These are phyloP conservation scores for Drosophila pegasa DNA, from an alignment of 2,888 invertebrate species.

Conservation along the genomic window DNA sequence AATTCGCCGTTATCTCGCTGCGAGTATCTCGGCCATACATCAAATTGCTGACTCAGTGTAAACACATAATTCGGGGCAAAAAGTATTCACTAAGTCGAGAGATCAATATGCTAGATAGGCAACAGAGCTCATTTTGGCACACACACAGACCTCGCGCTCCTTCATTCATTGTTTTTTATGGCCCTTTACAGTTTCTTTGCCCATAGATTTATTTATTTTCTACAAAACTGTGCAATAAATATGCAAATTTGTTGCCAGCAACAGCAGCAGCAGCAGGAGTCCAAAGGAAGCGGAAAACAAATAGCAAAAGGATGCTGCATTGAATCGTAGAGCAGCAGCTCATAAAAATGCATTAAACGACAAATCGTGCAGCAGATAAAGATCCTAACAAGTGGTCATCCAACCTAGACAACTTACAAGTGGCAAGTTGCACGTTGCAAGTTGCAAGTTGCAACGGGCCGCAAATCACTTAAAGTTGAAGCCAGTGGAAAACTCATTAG, in stretches of 20 bases:
- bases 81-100: constrained; percentile 26
- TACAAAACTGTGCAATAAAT: constrained; percentile 74
- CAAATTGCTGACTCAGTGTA: constrained; percentile 69
- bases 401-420: not conserved
- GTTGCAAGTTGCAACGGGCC: constrained; percentile 15
- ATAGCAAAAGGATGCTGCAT: constrained; percentile 20
- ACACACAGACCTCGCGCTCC: constrained; percentile 26
- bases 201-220: constrained; percentile 70
- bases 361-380: constrained; percentile 13
- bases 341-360: constrained; percentile 64
- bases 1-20: constrained; percentile 51
- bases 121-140: constrained; percentile 51
- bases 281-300: constrained; percentile 26
- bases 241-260: constrained; percentile 68
- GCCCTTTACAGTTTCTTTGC: constrained; percentile 25
- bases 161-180: constrained; percentile 46
- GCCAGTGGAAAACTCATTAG: constrained; percentile 75
- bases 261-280: constrained; percentile 20
- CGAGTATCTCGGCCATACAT: constrained; percentile 46
- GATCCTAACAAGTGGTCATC: constrained; percentile 29
- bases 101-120: constrained; percentile 71
- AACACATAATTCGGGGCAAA: constrained; percentile 46
- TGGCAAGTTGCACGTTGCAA: constrained; percentile 2
- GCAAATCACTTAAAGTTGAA: constrained; percentile 40
- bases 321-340: constrained; percentile 20